phyloP scores from a whole-genome alignment of 2,797 vertebrate genomes.

The Oophaga sylvatica region DNA sequence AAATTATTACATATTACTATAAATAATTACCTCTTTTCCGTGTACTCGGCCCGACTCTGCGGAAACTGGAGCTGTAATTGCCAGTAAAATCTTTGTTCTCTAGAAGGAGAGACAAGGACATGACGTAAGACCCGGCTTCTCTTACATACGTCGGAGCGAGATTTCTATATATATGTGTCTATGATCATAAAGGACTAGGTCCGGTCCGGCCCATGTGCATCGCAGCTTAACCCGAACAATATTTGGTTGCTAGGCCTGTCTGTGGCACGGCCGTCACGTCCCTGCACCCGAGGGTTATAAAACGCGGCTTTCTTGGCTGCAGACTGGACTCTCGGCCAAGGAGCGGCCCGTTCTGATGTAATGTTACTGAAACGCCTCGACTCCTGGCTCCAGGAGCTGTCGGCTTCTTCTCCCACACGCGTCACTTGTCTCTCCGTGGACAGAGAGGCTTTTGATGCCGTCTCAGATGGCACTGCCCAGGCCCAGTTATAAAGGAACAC shows the following conservation, averaged over 20 bases:
- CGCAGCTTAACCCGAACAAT: constrained; percentile 67
- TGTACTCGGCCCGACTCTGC: constrained; percentile 84
- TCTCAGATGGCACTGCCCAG: constrained; percentile 24
- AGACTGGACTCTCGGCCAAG: constrained; percentile 44
- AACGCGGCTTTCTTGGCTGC: constrained; percentile 53
- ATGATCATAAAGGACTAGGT: not conserved
- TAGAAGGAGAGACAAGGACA: constrained; percentile 64
- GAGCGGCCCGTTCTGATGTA: constrained; percentile 31
- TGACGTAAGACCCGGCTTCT: not conserved
- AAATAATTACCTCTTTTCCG: constrained; percentile 80
- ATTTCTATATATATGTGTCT: not conserved
- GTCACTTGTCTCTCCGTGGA: not conserved
- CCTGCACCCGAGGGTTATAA: constrained; percentile 50
- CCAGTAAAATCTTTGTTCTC: constrained; percentile 87
- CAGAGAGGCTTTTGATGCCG: constrained; percentile 15
- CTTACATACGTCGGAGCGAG: not conserved
- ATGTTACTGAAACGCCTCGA: constrained; percentile 31
- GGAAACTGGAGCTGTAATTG: constrained; percentile 90
- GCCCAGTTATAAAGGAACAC: constrained; percentile 16
- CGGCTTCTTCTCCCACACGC: constrained; percentile 27
- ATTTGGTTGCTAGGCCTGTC: constrained; percentile 73
- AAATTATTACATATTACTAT: not conserved
- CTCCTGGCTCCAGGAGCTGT: constrained; percentile 30
- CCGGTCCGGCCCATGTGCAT: constrained; percentile 39
- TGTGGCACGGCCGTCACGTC: constrained; percentile 42